phyloP scores from a whole-genome alignment of 2,888 invertebrate genomes.

The Polydrusus tereticollis region DNA sequence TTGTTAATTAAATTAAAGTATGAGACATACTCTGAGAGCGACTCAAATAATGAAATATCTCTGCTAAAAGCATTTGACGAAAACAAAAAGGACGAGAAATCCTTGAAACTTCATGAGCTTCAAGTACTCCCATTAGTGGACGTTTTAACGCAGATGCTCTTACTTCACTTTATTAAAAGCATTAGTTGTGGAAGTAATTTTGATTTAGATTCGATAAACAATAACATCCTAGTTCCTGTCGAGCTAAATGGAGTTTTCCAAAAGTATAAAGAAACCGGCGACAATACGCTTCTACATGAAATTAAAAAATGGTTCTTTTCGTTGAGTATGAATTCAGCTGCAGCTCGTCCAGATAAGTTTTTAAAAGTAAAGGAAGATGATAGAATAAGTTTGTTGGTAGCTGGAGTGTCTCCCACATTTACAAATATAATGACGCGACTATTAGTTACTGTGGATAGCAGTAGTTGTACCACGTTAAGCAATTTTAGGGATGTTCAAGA shows the following conservation, averaged over 20 bases:
- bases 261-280: slow-evolving; percentile 54
- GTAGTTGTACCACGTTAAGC: slow-evolving; percentile 68
- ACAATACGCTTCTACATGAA: slow-evolving; percentile 59
- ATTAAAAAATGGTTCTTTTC: slow-evolving; percentile 55
- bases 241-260: slow-evolving; percentile 56
- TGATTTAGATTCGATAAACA: slow-evolving; percentile 35
- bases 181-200: slow-evolving; percentile 9
- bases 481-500: slow-evolving; percentile 68
- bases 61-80: slow-evolving; percentile 42
- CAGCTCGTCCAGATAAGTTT: slow-evolving; percentile 52
- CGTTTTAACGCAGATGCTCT: slow-evolving; percentile 54
- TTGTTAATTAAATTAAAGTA: slow-evolving; percentile 55
- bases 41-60: slow-evolving; percentile 52
- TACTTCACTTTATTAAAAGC: slow-evolving; percentile 18
- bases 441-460: slow-evolving; percentile 50
- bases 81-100: not conserved
- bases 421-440: slow-evolving; percentile 53
- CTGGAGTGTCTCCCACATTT: slow-evolving; percentile 53
- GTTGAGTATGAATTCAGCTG: slow-evolving; percentile 58
- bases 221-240: slow-evolving; percentile 55
- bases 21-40: slow-evolving; percentile 52
- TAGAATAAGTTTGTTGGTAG: slow-evolving; percentile 41
- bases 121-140: slow-evolving; percentile 59
- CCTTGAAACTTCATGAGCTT: slow-evolving; percentile 55
- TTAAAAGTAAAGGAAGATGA: slow-evolving; percentile 32